A percentile compares a stretch with the other conserved stretches of the same genome.
These are phyloP conservation scores for Oryzias dopingdopingensis DNA, from an alignment of 2,797 vertebrate species.

Conservation along the genomic window DNA sequence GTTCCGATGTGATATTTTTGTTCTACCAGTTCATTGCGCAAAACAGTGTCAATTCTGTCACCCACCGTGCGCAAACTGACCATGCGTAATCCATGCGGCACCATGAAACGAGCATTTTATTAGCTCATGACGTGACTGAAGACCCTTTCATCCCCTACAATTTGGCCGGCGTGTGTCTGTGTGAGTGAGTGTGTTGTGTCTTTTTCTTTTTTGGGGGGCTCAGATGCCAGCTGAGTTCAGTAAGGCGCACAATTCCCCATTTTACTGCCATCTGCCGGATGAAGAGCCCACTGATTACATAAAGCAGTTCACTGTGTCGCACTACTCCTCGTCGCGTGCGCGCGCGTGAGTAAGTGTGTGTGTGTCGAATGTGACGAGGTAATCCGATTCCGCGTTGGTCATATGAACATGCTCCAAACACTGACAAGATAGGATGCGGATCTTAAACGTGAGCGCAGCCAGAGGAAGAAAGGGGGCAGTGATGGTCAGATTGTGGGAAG, in stretches of 20 bases:
- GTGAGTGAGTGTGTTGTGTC: slow-evolving; percentile 29
- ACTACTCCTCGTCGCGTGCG: slow-evolving; percentile 41
- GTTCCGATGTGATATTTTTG: not conserved
- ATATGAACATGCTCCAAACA: slow-evolving; percentile 72
- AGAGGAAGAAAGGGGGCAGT: too few relatives aligned
- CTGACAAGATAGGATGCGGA: slow-evolving; percentile 21
- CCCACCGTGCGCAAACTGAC: slow-evolving; percentile 42
- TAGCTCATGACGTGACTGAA: slow-evolving; percentile 44
- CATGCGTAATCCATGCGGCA: slow-evolving; percentile 35
- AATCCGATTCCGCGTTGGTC: slow-evolving; percentile 74
- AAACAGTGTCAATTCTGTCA: slow-evolving; percentile 36
- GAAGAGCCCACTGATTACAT: slow-evolving; percentile 71
- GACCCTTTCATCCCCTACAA: slow-evolving; percentile 41
- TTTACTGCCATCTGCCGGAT: slow-evolving; percentile 81
- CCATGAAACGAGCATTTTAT: slow-evolving; percentile 40
- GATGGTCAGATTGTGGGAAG: not conserved
- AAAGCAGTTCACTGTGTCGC: slow-evolving; percentile 69
- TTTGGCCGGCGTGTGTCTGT: slow-evolving; percentile 10
- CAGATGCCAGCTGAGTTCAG: slow-evolving; percentile 61
- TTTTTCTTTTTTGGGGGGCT: slow-evolving; percentile 48
- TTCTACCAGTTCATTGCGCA: not conserved
- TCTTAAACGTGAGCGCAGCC: slow-evolving; percentile 9
- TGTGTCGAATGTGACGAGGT: slow-evolving; percentile 56
- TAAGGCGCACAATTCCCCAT: slow-evolving; percentile 60
- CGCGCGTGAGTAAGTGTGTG: slow-evolving; percentile 11